These are phyloP conservation scores for Euura lappo DNA, from an alignment of 1,140 invertebrate species.

Conservation along the genomic window DNA sequence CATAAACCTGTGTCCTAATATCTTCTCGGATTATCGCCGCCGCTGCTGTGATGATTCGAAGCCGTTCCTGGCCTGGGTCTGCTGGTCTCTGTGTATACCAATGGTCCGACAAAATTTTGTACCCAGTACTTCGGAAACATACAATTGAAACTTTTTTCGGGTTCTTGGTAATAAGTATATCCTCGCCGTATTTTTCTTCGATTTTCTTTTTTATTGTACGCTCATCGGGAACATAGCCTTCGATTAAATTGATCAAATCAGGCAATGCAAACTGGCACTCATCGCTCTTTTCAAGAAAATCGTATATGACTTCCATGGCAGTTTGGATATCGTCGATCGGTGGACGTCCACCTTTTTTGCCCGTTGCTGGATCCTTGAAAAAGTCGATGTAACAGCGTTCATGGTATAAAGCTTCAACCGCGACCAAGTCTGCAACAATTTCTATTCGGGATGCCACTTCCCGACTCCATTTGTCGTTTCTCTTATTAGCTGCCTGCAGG, in stretches of 20 bases:
- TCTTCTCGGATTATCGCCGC: constrained; percentile 33
- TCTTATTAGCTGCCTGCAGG: neutral
- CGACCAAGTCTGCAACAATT: neutral
- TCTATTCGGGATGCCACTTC: neutral
- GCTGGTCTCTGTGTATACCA: neutral
- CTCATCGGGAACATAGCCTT: neutral
- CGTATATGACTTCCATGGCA: neutral
- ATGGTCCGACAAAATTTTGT: neutral
- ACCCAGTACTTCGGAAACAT: neutral
- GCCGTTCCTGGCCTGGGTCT: constrained; percentile 20
- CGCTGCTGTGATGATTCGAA: constrained; percentile 28
- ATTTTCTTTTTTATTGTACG: neutral
- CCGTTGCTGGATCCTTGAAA: constrained; percentile 1
- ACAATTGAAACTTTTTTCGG: neutral
- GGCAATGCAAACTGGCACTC: neutral
- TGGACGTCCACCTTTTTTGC: constrained; percentile 3
- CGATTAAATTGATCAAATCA: constrained; percentile 5
- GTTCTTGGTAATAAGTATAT: neutral
- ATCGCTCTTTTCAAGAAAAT: neutral
- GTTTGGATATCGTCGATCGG: neutral
- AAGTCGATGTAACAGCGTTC: neutral
- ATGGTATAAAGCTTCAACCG: constrained; percentile 1
- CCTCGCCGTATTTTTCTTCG: neutral
- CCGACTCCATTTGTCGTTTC: neutral
- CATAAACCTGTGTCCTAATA: constrained; percentile 29